Conservation (phyloP, 2,797 vertebrate genomes). For the Macrochelys suwanniensis region DNA sequence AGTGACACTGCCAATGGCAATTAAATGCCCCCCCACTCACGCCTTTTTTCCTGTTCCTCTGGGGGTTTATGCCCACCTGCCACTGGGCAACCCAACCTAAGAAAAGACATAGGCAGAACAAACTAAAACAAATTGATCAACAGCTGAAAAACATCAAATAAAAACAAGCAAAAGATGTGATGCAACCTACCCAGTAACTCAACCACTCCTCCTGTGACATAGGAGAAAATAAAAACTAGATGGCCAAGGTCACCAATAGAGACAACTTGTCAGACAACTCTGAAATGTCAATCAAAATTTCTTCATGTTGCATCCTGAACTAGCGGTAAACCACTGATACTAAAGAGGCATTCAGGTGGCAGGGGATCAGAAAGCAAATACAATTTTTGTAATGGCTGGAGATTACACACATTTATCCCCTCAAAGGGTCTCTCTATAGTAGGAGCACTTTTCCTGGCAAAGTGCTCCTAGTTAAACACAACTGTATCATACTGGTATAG, state of each 20-base stretch:
- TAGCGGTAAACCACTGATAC: too few relatives aligned
- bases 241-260: fast-evolving
- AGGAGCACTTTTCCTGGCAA: too few relatives aligned
- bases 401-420: too few relatives aligned
- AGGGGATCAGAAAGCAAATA: too few relatives aligned
- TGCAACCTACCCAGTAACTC: background rate
- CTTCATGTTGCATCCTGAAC: background rate
- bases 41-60: background rate
- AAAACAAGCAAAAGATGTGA: fast-evolving
- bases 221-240: background rate
- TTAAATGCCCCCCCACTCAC: background rate
- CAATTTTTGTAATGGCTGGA: too few relatives aligned
- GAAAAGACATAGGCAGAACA: fast-evolving
- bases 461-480: too few relatives aligned
- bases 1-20: background rate
- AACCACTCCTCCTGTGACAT: background rate
- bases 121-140: background rate
- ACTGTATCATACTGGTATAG: background rate
- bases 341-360: too few relatives aligned
- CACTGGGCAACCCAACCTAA: fast-evolving
- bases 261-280: fast-evolving
- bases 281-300: background rate
- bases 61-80: background rate
- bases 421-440: too few relatives aligned
- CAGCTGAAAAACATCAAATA: background rate